Evolutionary conservation across 2,797 vertebrate genomes (phyloP).

Genomic region (Brachyalestes nurse): DNA sequence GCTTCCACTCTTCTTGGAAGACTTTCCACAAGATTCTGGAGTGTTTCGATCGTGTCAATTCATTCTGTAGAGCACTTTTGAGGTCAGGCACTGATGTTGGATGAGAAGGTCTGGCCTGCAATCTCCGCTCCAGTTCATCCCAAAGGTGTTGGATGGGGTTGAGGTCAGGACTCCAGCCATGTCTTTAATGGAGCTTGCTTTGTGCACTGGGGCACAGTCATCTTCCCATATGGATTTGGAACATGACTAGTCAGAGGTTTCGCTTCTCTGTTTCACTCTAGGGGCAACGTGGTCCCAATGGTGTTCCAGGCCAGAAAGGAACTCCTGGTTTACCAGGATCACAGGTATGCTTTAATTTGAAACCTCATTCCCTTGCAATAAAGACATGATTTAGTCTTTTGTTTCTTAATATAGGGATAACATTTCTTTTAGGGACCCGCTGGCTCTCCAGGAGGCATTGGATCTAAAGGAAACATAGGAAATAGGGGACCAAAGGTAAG

Average conservation of each 20-base stretch:
- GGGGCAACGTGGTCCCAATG: slow-evolving; percentile 79
- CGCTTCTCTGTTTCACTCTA: slow-evolving; percentile 62
- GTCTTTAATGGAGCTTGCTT: no score
- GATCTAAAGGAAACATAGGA: slow-evolving; percentile 76
- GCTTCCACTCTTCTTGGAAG: no score
- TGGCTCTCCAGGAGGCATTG: slow-evolving; percentile 74
- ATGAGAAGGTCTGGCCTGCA: no score
- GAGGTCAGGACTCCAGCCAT: no score
- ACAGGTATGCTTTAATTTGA: slow-evolving; percentile 71
- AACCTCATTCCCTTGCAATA: neutral
- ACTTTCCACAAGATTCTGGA: no score
- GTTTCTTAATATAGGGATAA: neutral
- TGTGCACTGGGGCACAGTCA: no score
- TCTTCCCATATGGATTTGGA: neutral
- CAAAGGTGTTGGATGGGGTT: no score
- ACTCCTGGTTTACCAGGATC: slow-evolving; percentile 75
- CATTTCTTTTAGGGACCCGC: slow-evolving; percentile 74
- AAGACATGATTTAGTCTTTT: slow-evolving; percentile 10
- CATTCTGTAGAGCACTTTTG: no score
- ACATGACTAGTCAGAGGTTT: neutral
- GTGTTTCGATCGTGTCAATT: no score
- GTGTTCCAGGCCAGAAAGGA: slow-evolving; percentile 77
- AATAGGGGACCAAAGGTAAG: slow-evolving; percentile 81
- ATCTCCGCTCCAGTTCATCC: no score
- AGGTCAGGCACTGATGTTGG: no score